Percentiles rank a stretch among this genome's conserved stretches.
Evolutionary conservation across 1,140 invertebrate genomes (phyloP).

Genomic region (Ptiloglossa arizonensis): DNA sequence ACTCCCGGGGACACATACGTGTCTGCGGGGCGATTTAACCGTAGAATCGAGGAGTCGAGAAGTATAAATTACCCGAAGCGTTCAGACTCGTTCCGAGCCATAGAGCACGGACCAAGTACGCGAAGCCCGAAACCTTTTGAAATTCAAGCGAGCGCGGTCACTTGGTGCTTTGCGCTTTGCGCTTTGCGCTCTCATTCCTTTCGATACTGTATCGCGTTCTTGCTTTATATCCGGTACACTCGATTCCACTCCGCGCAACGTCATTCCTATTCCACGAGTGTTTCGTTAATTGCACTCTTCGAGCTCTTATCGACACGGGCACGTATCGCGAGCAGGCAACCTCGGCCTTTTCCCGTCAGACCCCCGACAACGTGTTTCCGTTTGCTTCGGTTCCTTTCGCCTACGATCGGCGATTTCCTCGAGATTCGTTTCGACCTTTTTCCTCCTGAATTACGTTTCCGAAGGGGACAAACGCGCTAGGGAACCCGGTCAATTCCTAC

Average conservation of each 20-base stretch:
- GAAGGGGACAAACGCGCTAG: too few species aligned
- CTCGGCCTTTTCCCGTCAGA: neutral
- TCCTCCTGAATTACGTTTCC: neutral
- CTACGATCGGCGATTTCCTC: neutral
- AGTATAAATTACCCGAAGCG: conserved; percentile 21
- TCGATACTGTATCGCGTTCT: conserved; percentile 1
- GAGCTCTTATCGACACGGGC: conserved; percentile 10
- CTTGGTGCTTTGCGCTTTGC: neutral
- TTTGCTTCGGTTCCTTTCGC: neutral
- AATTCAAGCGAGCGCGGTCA: conserved; percentile 40
- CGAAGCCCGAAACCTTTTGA: conserved; percentile 7
- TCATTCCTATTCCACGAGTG: conserved; percentile 10
- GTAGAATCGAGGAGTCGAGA: neutral
- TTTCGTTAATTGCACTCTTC: conserved; percentile 28
- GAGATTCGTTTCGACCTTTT: neutral
- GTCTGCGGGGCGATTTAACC: neutral
- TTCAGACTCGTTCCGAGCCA: conserved; percentile 8
- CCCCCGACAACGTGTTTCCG: neutral
- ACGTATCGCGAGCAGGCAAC: neutral
- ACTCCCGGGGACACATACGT: neutral
- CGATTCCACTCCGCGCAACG: neutral
- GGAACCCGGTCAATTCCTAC: too few species aligned
- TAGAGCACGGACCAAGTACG: neutral
- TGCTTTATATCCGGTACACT: too few species aligned
- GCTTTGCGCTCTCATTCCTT: neutral